Conservation (phyloP, 2,113 vertebrate genomes). For the Tetraodon nigroviridis region DNA sequence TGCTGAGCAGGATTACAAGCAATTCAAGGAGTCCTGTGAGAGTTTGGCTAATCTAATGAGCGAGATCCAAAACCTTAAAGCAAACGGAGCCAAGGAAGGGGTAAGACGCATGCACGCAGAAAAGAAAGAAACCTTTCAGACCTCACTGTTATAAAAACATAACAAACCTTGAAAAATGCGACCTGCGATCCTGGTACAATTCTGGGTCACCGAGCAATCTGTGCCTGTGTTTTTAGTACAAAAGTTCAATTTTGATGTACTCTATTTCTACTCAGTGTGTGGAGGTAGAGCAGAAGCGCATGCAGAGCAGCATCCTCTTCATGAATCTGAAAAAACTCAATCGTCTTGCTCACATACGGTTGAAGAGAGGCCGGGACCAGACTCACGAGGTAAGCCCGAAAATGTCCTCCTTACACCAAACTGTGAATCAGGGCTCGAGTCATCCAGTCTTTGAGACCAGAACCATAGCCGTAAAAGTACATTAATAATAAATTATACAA, state of each 20-base stretch:
- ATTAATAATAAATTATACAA: too few relatives aligned
- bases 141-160: not conserved
- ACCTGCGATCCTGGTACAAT: too few relatives aligned
- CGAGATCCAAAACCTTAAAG: slow-evolving; percentile 95
- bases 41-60: slow-evolving; percentile 87
- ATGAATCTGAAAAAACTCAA: slow-evolving; percentile 98
- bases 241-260: not conserved
- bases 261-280: slow-evolving; percentile 64
- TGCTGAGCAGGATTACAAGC: slow-evolving; percentile 83
- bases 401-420: not conserved
- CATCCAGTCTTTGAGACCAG: not conserved
- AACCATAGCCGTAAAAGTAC: too few relatives aligned
- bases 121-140: not conserved
- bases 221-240: not conserved
- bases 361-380: slow-evolving; percentile 93
- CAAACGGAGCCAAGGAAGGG: slow-evolving; percentile 82
- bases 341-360: slow-evolving; percentile 90
- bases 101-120: slow-evolving; percentile 66
- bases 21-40: slow-evolving; percentile 91
- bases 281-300: slow-evolving; percentile 85
- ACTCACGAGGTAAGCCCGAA: slow-evolving; percentile 84
- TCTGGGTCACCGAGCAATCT: not conserved
- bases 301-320: slow-evolving; percentile 92
- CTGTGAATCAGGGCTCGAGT: not conserved
- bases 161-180: too few relatives aligned